phyloP scores from a whole-genome alignment of 2,888 invertebrate species.

The Oscheius sp. region DNA sequence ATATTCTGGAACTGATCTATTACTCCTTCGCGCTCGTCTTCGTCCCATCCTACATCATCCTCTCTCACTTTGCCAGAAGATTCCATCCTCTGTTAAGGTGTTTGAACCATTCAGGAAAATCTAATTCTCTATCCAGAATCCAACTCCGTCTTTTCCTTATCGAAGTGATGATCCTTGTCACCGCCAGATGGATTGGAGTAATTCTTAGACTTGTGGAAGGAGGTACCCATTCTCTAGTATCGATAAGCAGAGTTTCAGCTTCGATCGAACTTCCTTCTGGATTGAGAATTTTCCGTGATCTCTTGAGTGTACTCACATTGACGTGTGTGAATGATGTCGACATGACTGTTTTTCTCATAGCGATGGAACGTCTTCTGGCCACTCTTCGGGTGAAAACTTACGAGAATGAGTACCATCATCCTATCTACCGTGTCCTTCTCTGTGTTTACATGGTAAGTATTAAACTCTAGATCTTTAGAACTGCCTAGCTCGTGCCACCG shows the following conservation, averaged over 20 bases:
- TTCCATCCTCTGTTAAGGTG: conserved; percentile 30
- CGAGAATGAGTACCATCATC: conserved; percentile 14
- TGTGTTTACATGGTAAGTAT: conserved; percentile 9
- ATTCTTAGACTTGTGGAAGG: conserved; percentile 25
- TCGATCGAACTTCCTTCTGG: not conserved
- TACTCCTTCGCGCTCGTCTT: conserved; percentile 17
- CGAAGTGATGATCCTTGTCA: not conserved
- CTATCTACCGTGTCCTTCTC: not conserved
- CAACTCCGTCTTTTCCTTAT: conserved; percentile 13
- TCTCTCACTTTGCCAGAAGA: conserved; percentile 11
- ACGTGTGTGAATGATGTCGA: conserved; percentile 21
- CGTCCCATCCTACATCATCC: conserved; percentile 15
- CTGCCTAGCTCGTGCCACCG: conserved; percentile 4
- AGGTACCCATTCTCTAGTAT: not conserved
- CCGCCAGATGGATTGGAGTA: conserved; percentile 13
- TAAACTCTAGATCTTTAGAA: not conserved
- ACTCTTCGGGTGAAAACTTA: conserved; percentile 11
- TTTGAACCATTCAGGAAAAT: not conserved
- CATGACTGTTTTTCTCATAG: conserved; percentile 21
- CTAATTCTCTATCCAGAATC: conserved; percentile 2
- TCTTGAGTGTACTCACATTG: conserved; percentile 5
- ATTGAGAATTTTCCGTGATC: not conserved
- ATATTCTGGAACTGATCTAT: conserved; percentile 21
- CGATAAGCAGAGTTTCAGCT: conserved; percentile 1
- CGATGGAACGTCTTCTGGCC: conserved; percentile 23